Conservation (phyloP, 2,888 invertebrate species). For the Podotricha telesiphe region DNA sequence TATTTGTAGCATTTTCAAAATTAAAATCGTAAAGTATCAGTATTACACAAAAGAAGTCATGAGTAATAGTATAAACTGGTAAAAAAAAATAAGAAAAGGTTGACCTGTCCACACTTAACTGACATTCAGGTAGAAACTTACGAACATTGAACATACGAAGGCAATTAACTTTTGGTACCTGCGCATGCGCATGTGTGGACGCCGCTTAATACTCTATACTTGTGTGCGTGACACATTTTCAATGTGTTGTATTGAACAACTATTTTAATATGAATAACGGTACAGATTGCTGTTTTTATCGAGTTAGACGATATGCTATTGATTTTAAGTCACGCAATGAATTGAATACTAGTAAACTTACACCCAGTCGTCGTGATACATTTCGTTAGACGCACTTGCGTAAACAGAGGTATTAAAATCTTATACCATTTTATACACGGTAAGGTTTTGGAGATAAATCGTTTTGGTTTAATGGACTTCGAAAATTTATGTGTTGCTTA, state of each 20-base stretch:
- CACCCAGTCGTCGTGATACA: background rate
- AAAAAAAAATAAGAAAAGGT: constrained; percentile 41
- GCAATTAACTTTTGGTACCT: constrained; percentile 82
- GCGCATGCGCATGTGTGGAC: constrained; percentile 61
- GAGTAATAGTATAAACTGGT: constrained; percentile 31
- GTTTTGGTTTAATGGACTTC: constrained; percentile 74
- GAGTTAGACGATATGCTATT: background rate
- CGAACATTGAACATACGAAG: constrained; percentile 80
- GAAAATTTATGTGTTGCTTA: constrained; percentile 71
- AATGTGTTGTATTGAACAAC: constrained; percentile 25
- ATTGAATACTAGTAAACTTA: background rate
- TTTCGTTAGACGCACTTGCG: constrained; percentile 58
- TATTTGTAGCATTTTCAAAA: constrained; percentile 3
- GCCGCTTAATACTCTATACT: constrained; percentile 40
- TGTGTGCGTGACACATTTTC: constrained; percentile 41
- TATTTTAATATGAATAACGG: background rate
- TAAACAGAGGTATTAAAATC: constrained; percentile 66
- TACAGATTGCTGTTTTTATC: constrained; percentile 37
- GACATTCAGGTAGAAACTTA: constrained; percentile 68
- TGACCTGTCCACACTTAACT: constrained; percentile 50
- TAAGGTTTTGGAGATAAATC: constrained; percentile 65
- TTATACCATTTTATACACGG: constrained; percentile 47
- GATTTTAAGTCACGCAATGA: constrained; percentile 36
- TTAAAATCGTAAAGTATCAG: constrained; percentile 27
- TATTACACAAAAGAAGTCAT: constrained; percentile 29